Conservation (phyloP, 2,113 vertebrate genomes). For the Delphinus delphis region DNA sequence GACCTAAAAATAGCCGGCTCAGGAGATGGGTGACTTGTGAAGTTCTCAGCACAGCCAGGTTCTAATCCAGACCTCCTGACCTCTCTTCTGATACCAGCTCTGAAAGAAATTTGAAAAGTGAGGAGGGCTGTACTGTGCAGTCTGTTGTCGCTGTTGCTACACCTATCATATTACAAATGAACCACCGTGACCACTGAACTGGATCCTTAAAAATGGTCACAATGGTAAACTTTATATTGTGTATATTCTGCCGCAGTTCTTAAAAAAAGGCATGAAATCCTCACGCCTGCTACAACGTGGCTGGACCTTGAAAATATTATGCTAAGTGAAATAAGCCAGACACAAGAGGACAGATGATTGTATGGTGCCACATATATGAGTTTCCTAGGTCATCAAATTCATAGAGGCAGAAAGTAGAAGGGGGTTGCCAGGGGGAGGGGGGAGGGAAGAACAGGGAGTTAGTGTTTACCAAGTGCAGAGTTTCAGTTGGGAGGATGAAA, state of each 20-base stretch:
- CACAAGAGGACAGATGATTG: neutral
- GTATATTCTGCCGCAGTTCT: neutral
- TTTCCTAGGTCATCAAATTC: neutral
- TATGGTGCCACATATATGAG: rapidly evolving
- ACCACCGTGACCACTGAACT: neutral
- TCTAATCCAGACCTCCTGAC: neutral
- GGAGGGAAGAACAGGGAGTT: neutral
- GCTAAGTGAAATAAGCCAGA: neutral
- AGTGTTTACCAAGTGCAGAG: neutral
- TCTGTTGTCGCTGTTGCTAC: neutral
- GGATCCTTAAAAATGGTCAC: neutral
- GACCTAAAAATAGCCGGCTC: neutral
- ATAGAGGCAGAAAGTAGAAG: neutral
- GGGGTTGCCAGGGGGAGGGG: neutral
- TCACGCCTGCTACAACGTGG: neutral
- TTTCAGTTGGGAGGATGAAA: neutral
- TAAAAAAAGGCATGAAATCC: neutral
- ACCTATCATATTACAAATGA: neutral
- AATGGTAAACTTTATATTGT: neutral
- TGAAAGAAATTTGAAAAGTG: neutral
- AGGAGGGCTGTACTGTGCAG: rapidly evolving
- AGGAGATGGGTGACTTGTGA: neutral
- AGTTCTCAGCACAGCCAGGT: neutral
- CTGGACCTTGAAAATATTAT: neutral
- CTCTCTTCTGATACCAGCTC: neutral